Conservation (phyloP, 2,113 vertebrate species). For the Oncorhynchus kisutch region DNA sequence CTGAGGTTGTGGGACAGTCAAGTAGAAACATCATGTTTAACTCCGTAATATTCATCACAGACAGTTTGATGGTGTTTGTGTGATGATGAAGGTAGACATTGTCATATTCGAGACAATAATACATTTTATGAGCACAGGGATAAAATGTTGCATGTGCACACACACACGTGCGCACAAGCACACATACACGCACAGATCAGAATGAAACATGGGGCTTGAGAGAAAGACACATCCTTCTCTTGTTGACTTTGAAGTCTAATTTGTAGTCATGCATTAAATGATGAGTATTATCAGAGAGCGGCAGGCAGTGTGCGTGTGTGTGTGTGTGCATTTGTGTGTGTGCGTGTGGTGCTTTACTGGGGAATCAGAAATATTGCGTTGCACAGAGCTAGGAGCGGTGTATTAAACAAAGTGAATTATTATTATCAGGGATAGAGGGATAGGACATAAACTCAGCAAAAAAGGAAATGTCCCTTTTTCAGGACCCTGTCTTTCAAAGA, state of each 20-base stretch:
- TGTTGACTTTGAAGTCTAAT: constrained; percentile 78
- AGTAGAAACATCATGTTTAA: neutral
- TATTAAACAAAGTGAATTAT: neutral
- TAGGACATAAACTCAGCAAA: too few species aligned
- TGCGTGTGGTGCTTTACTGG: neutral
- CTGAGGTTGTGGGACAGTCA: neutral
- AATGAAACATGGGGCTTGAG: constrained; percentile 32
- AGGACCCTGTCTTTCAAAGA: too few species aligned
- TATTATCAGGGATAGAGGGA: neutral
- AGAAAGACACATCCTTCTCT: constrained; percentile 61
- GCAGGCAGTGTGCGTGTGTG: constrained; percentile 34
- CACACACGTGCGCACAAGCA: neutral
- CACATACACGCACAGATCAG: constrained; percentile 22
- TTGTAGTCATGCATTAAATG: constrained; percentile 81
- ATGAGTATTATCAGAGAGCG: constrained; percentile 77
- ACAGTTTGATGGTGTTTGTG: neutral
- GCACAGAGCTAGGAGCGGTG: neutral
- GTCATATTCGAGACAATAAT: neutral
- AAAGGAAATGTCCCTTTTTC: too few species aligned
- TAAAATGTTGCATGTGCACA: neutral
- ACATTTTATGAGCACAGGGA: neutral
- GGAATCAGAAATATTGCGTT: too few species aligned
- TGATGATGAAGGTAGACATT: too few species aligned
- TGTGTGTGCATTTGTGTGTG: neutral
- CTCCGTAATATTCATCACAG: neutral